A percentile compares a stretch with the other conserved stretches of the same genome.
phyloP scores from a whole-genome alignment of 37 sponge, comb jelly and placozoan genomes.

The Ianthella basta region DNA sequence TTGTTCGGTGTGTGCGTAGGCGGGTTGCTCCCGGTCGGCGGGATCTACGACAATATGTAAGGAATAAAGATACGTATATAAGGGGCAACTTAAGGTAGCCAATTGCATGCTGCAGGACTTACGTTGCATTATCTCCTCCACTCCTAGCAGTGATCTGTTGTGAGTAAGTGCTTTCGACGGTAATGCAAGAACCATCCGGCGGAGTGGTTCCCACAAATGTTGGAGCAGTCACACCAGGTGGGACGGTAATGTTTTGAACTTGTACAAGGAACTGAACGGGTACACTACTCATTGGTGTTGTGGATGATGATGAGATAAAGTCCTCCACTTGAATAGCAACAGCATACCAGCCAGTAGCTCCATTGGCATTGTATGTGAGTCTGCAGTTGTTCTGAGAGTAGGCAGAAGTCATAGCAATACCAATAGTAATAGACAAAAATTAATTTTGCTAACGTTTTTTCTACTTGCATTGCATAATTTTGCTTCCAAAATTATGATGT shows the following conservation, averaged over 20 bases:
- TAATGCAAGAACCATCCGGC: conserved; percentile 35
- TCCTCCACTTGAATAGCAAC: conserved; percentile 32
- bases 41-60: no score
- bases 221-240: neutral
- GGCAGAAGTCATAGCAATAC: conserved; percentile 21
- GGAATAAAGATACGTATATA: no score
- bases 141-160: conserved; percentile 11
- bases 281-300: conserved; percentile 26
- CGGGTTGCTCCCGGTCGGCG: no score
- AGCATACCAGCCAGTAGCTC: conserved; percentile 15
- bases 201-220: neutral
- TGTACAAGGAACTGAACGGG: conserved; percentile 32
- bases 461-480: conserved; percentile 34
- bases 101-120: neutral
- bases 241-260: conserved; percentile 18
- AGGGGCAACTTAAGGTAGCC: no score
- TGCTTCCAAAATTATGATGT: no score
- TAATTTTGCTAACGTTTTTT: no score
- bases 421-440: neutral
- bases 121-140: conserved; percentile 21
- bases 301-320: neutral
- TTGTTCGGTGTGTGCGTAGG: no score
- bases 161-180: conserved; percentile 18
- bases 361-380: neutral
- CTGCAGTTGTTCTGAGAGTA: neutral